Evolutionary conservation across 1,140 invertebrate species (phyloP), one percentile per base, ranked within the genome.

Genomic region (Lethocerus indicus): DNA sequence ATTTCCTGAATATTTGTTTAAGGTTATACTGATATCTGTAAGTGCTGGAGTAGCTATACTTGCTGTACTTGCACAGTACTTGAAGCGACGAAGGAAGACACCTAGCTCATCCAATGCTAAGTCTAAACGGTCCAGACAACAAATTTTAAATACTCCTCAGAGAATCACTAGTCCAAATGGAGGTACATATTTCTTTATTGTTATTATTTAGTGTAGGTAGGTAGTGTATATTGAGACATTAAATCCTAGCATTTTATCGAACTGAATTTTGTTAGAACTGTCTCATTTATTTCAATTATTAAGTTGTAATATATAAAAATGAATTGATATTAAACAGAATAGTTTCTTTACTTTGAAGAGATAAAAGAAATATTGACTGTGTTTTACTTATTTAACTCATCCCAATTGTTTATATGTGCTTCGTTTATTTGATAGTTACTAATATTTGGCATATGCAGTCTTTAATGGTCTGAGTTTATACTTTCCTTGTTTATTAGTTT

Each of bases 51-150:
- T 52, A 14, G 36, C 50, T 35, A 18, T 55, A n/a, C 32, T 55
- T 14, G 54, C 36, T n/a, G 27, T 55, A 36, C 25, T 55, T 21
- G 54, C 54, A 18, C 49, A 47, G 21, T 55, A 52, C 40, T 36
- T 55, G 23, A 51, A 50, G 28, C 36, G 54, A 45, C 26, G 54
- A 14, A 55, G 47, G 29, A 49, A 27, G 14, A 52, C 50, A 21
- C n/a, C 44, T 25, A 25, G 18, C n/a, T n/a, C n/a, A n/a, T n/a
- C n/a, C n/a, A n/a, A n/a, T n/a, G n/a, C n/a, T n/a, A n/a, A n/a
- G n/a, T n/a, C n/a, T n/a, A n/a, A n/a, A n/a, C n/a, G n/a, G n/a
- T n/a, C n/a, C n/a, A n/a, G n/a, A 13, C 45, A 29, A 18, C n/a
- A 47, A 14, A 12, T 14, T 6, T 7, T 25, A 21, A 21, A 6